Base-by-base conservation (phyloP, 2,797 vertebrate genomes). In the Sebastes hopkinsi region DNA sequence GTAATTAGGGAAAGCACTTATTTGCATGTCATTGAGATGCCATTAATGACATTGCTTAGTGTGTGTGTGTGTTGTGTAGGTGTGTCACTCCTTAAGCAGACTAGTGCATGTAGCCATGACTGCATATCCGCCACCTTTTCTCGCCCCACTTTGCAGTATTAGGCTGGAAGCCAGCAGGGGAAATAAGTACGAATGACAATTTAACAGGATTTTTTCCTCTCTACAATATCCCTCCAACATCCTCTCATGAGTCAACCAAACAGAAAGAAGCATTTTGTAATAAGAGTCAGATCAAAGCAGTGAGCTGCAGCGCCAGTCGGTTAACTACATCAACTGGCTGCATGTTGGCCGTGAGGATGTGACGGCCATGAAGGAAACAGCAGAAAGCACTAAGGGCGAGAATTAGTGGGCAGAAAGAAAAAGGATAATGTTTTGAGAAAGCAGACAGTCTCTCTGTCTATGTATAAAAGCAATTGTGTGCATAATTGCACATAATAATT, bases 151-250 rank as follows among this genome's bases (percentile, higher is more conserved):
- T 23, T 72, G 65, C 38, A 64, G 76, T 66, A 60, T 82, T 72
- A 82, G 68, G 72, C 67, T 62, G 23, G 14, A 71, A 59, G 70
- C 72, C 76, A 73, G 76, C 87, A 56, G 62, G 77, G 66, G 71
- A 89, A 91, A 88, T 86, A 81, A 88, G 82, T 79, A 82, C 36
- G 23, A 87, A 88, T 86, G 77, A 84, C 66, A 81, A 38, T 86
- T 77, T 76, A 91, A 82, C 82, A 56, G 81, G 22, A 79, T 85
- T 82, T 84, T 56, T 29, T 30, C 46, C 14, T n/a, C 62, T 74
- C 71, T 27, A 70, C 66, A 84, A 73, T 67, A 70, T 77, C 65
- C 59, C 60, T 46, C 52, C 62, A 72, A 60, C 72, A 59, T 29
- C 54, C 67, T 86, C 70, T 80, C 71, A 65, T 76, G 65, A 85